Evolutionary conservation across 2,797 vertebrate species (phyloP).

Genomic region (Tragopan temminckii): DNA sequence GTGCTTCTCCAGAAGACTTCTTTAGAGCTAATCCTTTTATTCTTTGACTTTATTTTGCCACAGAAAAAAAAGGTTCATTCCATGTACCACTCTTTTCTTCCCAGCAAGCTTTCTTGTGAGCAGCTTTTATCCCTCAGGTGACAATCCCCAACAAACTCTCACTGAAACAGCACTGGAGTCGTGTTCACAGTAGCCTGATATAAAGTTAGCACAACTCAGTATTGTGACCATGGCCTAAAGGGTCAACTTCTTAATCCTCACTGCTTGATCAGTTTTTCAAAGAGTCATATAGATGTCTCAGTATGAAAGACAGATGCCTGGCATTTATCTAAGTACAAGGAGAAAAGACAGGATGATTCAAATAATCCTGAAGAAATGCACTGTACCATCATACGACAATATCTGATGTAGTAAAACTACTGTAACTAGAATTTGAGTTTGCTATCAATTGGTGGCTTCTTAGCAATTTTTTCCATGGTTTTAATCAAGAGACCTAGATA

Average conservation of each 20-base stretch:
- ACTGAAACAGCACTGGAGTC: background rate
- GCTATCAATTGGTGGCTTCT: background rate
- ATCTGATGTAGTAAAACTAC: conserved; percentile 15
- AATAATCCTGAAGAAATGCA: background rate
- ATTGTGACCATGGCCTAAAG: background rate
- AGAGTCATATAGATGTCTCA: rapidly evolving
- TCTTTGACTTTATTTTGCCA: background rate
- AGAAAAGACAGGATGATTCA: background rate
- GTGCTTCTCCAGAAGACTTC: background rate
- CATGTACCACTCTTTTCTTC: rapidly evolving
- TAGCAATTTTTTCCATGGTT: background rate
- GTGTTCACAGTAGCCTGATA: background rate
- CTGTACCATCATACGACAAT: background rate
- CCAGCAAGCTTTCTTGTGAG: background rate
- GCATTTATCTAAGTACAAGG: background rate
- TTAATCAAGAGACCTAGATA: background rate
- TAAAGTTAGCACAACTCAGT: rapidly evolving
- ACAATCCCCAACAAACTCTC: background rate
- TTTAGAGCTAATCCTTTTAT: background rate
- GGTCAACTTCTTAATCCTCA: background rate
- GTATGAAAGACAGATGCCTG: background rate
- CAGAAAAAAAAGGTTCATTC: background rate
- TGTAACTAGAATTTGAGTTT: background rate
- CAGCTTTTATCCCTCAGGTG: rapidly evolving
- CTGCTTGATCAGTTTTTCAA: background rate